A percentile compares a stretch with the other conserved stretches of the same genome.
These are phyloP conservation scores for Varanus salvator DNA, from an alignment of 2,113 vertebrate genomes.

Conservation along the genomic window DNA sequence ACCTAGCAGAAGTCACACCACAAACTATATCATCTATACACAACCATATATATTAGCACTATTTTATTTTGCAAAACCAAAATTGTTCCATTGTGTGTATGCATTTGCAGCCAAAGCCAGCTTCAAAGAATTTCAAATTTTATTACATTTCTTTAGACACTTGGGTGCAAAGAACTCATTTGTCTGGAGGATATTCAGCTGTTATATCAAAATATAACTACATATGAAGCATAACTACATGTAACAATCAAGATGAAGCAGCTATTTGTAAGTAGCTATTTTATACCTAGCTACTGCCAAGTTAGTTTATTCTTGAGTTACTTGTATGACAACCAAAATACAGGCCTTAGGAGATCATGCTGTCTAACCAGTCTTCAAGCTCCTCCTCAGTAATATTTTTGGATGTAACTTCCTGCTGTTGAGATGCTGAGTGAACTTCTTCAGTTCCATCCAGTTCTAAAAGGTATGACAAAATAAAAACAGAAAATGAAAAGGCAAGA, in stretches of 20 bases:
- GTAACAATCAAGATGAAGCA: not conserved
- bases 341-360: conserved; percentile 88
- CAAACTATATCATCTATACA: conserved; percentile 2
- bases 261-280: not conserved
- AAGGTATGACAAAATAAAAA: conserved; percentile 59
- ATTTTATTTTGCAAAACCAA: conserved; percentile 65
- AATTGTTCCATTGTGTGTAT: not conserved
- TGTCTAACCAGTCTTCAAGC: conserved; percentile 97
- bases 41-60: not conserved
- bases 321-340: not conserved
- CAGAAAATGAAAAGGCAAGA: not conserved
- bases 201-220: not conserved
- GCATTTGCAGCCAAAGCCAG: not conserved
- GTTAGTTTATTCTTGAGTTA: conserved; percentile 34
- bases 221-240: not conserved
- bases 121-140: conserved; percentile 6
- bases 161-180: not conserved
- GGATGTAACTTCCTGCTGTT: conserved; percentile 53
- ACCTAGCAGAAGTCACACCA: not conserved
- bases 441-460: conserved; percentile 42
- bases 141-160: conserved; percentile 5
- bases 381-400: conserved; percentile 88
- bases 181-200: not conserved
- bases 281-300: conserved; percentile 1
- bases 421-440: conserved; percentile 53